Base-by-base conservation (phyloP, 2,113 vertebrate species). In the Fulmarus glacialis region DNA sequence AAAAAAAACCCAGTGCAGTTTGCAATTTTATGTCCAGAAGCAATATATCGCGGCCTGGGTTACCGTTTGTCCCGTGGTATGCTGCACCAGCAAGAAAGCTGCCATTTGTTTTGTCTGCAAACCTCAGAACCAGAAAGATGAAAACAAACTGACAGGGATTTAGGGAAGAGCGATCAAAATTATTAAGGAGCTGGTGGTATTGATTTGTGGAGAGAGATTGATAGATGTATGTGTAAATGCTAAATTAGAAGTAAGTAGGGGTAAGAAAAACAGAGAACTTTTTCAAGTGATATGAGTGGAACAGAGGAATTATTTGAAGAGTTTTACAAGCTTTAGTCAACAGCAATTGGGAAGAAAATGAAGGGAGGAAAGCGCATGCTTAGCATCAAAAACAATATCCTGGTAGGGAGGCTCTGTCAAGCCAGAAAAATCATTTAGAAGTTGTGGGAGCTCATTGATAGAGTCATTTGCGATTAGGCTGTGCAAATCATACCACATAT, bases 81-180 rank as follows among this genome's bases (percentile, higher is more conserved):
- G 3, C 3, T 1, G 9, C 8, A 1, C 26, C 6, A 1, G 6
- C 42, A 68, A 70, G 38, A 26, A 42, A 34, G 21, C 45, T 81
- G 47, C 23, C 63, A 17, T 4, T 48, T 53, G 19, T 38, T 90
- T 86, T 74, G 22, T 74, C 53, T 78, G 23, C 48, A 67, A 59
- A 48, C 23, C 20, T 89, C 42, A 21, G 75, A 53, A 80, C 21
- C 29, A 45, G 34, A 78, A 45, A 74, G 34, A 42, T 7, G 3
- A 26, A n/a, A 66, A 70, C 36, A 52, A 66, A 68, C 18, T 8
- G 36, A 34, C 1, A 4, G 20, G 34, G 62, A 53, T 84, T 72
- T 50, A 55, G 36, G 75, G 53, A 73, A 78, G 10, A 66, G 23
- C 24, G 58, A n/a, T 66, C 36, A 70, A 38, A 34, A 20, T 29